Base-by-base conservation (phyloP, 2,888 invertebrate species). In the Helicoverpa assulta region DNA sequence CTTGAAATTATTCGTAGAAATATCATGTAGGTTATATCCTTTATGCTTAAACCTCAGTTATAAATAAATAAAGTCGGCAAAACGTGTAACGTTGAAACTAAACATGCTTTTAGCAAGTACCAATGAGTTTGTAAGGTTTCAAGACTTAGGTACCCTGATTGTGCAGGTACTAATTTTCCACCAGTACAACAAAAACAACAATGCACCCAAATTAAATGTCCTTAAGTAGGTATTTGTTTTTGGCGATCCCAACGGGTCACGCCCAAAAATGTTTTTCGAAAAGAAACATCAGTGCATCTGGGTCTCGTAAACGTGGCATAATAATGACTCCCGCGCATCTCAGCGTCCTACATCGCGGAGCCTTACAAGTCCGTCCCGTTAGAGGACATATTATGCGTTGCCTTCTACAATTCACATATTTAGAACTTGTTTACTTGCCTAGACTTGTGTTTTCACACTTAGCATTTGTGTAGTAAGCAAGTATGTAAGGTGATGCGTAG, bases 301-400 rank as follows among this genome's bases (percentile, higher is more conserved):
- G 55, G 75, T 67, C 70, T 71, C 71, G 67, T 83, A 87, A 90
- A 89, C 77, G 86, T 82, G 80, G 82, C 73, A 83, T 85, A 85
- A 80, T 85, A 82, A 87, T 80, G 84, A 89, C 86, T 83, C 85
- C 83, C 77, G 85, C 85, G 84, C 85, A 82, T 68, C 62, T 70
- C 70, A 75, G 65, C 84, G 77, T 82, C 85, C 89, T 85, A 89
- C 89, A 85, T 86, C 77, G 70, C 58, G 55, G 5, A 81, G 81
- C 88, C 87, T 85, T 90, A 88, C 80, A 85, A 78, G 87, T 82
- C 59, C 60, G 77, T 85, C 82, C 90, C 89, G 90, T 89, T 89
- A 90, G 82, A 76, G 69, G 73, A 80, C 64, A 78, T n/a, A n/a
- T 80, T 71, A 62, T 68, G 52, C 64, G 72, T 26, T 67, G 70